A percentile compares a stretch with the other conserved stretches of the same genome.
Evolutionary conservation across 2,888 invertebrate species (phyloP).

Genomic region (Drosophila nigritarsus): DNA sequence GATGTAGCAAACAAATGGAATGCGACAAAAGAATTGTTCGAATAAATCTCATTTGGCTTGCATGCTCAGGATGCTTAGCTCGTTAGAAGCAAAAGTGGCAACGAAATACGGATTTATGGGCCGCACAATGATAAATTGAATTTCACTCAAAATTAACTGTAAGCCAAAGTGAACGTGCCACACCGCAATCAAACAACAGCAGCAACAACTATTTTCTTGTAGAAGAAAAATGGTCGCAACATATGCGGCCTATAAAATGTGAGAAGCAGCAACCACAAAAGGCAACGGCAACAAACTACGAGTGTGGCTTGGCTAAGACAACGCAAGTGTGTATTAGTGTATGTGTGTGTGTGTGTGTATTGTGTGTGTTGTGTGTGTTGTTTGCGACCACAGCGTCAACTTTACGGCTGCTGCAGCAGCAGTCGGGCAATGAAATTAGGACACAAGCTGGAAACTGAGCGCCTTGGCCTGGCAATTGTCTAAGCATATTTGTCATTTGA

Average conservation of each 20-base stretch:
- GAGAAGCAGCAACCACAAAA: constrained; percentile 62
- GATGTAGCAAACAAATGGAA: constrained; percentile 56
- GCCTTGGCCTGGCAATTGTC: constrained; percentile 74
- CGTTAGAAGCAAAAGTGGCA: constrained; percentile 35
- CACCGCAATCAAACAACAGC: constrained; percentile 47
- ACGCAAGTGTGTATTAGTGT: constrained; percentile 35
- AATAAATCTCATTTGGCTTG: constrained; percentile 66
- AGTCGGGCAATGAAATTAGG: constrained; percentile 71
- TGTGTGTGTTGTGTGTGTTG: constrained; percentile 11
- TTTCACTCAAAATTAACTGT: constrained; percentile 78
- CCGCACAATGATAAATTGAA: constrained; percentile 78
- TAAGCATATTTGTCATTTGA: constrained; percentile 81
- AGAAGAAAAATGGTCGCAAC: constrained; percentile 64
- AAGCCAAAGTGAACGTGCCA: constrained; percentile 71
- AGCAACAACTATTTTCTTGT: constrained; percentile 19
- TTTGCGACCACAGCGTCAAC: constrained; percentile 42
- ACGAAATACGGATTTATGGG: constrained; percentile 74
- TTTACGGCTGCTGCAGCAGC: constrained; percentile 40
- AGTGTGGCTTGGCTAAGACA: constrained; percentile 63
- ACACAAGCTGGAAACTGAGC: constrained; percentile 40
- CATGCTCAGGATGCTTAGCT: constrained; percentile 24
- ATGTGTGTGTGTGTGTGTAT: background rate
- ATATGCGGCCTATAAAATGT: constrained; percentile 80
- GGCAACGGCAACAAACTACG: constrained; percentile 29
- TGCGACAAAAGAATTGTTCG: constrained; percentile 53